A percentile compares a stretch with the other conserved stretches of the same genome.
These are phyloP conservation scores for Drosophila vallismaia DNA, from an alignment of 2,888 invertebrate species.

Conservation along the genomic window DNA sequence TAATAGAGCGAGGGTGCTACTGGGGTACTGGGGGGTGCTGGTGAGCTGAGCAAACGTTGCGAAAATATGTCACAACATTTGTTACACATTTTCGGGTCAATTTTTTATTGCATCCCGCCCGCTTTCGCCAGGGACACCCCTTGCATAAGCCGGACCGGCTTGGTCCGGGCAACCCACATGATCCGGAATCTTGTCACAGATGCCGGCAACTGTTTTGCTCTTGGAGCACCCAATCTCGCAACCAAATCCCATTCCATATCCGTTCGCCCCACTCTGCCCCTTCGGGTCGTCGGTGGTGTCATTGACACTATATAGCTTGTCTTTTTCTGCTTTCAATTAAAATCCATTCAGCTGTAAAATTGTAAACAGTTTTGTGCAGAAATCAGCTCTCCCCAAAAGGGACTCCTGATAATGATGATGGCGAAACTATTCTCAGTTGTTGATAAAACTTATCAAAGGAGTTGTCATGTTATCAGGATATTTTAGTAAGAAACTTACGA, in stretches of 20 bases:
- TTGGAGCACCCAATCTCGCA: conserved; percentile 3
- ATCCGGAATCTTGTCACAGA: conserved; percentile 55
- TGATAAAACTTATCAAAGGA: conserved; percentile 14
- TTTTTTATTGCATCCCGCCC: conserved; percentile 67
- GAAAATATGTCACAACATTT: conserved; percentile 79
- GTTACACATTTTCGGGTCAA: conserved; percentile 78
- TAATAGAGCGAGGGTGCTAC: neutral
- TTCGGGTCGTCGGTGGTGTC: conserved; percentile 43
- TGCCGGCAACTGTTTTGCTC: conserved; percentile 49
- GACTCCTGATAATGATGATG: conserved; percentile 28
- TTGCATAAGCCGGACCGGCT: conserved; percentile 46
- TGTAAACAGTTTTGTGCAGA: conserved; percentile 66
- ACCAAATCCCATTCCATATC: conserved; percentile 5
- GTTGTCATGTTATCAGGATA: neutral
- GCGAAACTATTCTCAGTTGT: conserved; percentile 29
- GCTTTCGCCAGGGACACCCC: neutral
- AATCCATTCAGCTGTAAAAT: conserved; percentile 74
- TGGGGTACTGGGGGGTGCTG: neutral
- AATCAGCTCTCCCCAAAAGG: conserved; percentile 1
- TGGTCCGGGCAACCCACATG: conserved; percentile 45
- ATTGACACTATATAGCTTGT: conserved; percentile 68
- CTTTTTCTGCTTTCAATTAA: conserved; percentile 73
- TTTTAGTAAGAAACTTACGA: neutral
- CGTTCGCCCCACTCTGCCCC: conserved; percentile 1
- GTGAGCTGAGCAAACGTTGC: conserved; percentile 50